Evolutionary conservation across 2,797 vertebrate species (phyloP).

Genomic region (Molossus molossus): DNA sequence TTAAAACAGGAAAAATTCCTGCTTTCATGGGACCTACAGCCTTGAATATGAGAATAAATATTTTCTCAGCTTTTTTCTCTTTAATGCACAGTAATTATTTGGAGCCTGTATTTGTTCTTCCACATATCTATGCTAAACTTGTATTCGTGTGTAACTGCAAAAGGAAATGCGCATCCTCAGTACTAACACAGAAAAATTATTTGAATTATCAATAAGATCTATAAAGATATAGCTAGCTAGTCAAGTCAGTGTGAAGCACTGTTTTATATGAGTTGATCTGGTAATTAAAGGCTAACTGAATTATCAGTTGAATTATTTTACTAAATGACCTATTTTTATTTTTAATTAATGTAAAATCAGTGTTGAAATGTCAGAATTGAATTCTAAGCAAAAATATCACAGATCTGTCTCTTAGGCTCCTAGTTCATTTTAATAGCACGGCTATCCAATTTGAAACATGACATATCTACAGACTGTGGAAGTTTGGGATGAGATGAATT

Average conservation of each 20-base stretch:
- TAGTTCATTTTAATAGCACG: background rate
- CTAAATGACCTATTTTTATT: background rate
- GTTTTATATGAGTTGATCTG: background rate
- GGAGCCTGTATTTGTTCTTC: background rate
- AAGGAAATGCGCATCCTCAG: background rate
- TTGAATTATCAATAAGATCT: slow-evolving; percentile 52
- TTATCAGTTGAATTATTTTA: slow-evolving; percentile 39
- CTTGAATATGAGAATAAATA: background rate
- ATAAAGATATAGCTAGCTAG: background rate
- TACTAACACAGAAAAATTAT: slow-evolving; percentile 37
- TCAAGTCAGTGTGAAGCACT: background rate
- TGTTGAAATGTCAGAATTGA: slow-evolving; percentile 11
- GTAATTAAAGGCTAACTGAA: slow-evolving; percentile 28
- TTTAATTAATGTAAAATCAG: slow-evolving; percentile 58
- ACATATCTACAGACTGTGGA: background rate
- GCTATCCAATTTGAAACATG: background rate
- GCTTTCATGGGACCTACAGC: background rate
- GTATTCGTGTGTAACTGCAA: background rate
- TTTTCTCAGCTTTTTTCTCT: background rate
- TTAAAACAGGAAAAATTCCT: background rate
- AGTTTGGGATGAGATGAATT: background rate
- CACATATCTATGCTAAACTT: background rate
- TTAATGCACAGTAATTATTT: background rate
- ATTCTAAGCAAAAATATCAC: slow-evolving; percentile 5
- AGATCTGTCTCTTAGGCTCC: background rate